Evolutionary conservation across 2,888 invertebrate genomes (phyloP), one percentile per base, ranked within the genome.

Genomic region (Patella depressa): DNA sequence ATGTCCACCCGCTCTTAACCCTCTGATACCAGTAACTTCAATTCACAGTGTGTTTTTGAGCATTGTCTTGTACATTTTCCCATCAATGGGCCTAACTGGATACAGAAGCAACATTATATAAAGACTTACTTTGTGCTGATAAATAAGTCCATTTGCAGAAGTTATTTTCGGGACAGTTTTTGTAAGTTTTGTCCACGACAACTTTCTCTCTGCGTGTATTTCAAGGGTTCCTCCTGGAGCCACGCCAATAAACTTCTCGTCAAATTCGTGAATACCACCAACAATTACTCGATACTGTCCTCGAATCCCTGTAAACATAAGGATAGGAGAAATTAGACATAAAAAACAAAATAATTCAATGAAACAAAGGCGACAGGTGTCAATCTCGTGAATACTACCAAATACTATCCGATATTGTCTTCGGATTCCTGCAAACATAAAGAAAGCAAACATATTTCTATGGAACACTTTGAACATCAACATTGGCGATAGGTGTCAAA

Each of bases 171-270:
- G 77, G 7, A 85, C 53, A 3, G 85, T 85, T 19, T 73, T 70
- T 9, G 82, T 70, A 7, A 87, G 77, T 53, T 83, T 83, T 12
- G 86, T 88, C 88, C 88, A 88, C 0, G 86, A 74, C 17, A 80
- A 78, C 70, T 85, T 86, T 19, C 80, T 77, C 54, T 82, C 71
- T 0, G 88, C 88, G 70, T 86, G 85, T 11, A 88, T 81, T 70
- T 86, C 85, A 54, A 88, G 74, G 1, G 78, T 81, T 1, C 86
- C 88, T 11, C 83, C 84, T 3, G 79, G 74, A 0, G 78, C 79
- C 9, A 87, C 86, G 4, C 85, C 86, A 57, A 88, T 86, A 75
- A 83, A 87, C 79, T 88, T 88, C 74, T 85, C 78, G 1, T 86
- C 88, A 69, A 85, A 82, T 5, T 54, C 71, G 15, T 81, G 78